phyloP scores from a whole-genome alignment of 2,113 vertebrate species.

The Phainopepla nitens region DNA sequence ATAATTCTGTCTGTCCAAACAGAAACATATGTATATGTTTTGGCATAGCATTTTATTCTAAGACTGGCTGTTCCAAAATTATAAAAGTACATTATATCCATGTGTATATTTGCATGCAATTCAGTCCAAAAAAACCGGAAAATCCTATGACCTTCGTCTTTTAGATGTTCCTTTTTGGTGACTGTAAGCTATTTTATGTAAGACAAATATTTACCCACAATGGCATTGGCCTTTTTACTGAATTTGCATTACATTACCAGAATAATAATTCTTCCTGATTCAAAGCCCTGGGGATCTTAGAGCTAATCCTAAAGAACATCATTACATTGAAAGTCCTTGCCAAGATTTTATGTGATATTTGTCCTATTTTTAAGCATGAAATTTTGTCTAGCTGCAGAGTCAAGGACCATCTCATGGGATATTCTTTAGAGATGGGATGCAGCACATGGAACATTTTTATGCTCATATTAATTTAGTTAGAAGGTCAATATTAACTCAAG shows the following conservation, averaged over 20 bases:
- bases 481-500: constrained; percentile 44
- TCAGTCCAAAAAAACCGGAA: background rate
- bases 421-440: background rate
- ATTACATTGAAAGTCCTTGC: background rate
- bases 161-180: background rate
- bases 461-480: constrained; percentile 1
- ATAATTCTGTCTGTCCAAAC: background rate
- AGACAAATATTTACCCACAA: constrained; percentile 26
- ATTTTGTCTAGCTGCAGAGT: background rate
- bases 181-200: background rate
- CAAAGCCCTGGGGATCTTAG: background rate
- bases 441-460: background rate
- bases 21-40: background rate
- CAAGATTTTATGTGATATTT: constrained; percentile 26
- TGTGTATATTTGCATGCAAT: background rate
- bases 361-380: constrained; percentile 5
- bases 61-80: background rate
- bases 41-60: background rate
- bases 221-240: background rate
- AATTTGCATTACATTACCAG: background rate
- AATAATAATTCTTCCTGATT: background rate
- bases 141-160: background rate
- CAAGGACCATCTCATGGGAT: background rate
- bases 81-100: background rate
- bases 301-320: background rate